These are phyloP conservation scores for Aphelenchoides bicaudatus DNA, from an alignment of 2,888 invertebrate genomes.

Conservation along the genomic window DNA sequence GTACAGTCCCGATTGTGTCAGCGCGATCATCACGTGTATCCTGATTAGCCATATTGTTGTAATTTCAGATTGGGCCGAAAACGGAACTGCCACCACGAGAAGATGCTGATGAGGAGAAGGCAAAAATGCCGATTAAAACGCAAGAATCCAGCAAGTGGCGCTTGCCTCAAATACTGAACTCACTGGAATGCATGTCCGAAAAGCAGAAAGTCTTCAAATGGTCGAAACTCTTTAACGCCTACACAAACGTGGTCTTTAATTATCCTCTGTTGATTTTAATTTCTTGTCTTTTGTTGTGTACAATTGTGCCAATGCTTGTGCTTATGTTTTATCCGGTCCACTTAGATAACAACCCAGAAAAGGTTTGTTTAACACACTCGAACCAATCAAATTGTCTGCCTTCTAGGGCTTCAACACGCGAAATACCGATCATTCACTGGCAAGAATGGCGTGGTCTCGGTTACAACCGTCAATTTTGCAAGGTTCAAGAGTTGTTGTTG, in stretches of 20 bases:
- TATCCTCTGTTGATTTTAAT: conserved; percentile 20
- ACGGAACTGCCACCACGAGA: no score
- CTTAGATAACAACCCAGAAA: conserved; percentile 50
- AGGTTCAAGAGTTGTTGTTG: conserved; percentile 44
- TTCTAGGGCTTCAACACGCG: conserved; percentile 59
- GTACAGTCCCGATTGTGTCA: no score
- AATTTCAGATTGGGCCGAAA: no score
- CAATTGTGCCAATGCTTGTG: conserved; percentile 22
- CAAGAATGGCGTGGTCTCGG: conserved; percentile 50
- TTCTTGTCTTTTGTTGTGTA: conserved; percentile 17
- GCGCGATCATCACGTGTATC: no score
- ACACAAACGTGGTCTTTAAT: conserved; percentile 5
- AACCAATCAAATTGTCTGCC: conserved; percentile 16
- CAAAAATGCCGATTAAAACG: no score
- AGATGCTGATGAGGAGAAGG: no score
- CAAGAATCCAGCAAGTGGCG: no score
- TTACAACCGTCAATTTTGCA: conserved; percentile 41
- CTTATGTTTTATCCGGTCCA: conserved; percentile 30
- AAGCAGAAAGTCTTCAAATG: no score
- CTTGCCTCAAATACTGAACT: no score
- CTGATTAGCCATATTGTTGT: no score
- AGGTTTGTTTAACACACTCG: conserved; percentile 40
- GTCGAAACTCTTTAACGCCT: no score
- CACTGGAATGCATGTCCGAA: no score
- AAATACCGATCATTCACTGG: conserved; percentile 47